A percentile compares a stretch with the other conserved stretches of the same genome.
These are phyloP conservation scores for Beroe ovata DNA, from an alignment of 37 sponge, comb jelly and placozoan species.

Conservation along the genomic window DNA sequence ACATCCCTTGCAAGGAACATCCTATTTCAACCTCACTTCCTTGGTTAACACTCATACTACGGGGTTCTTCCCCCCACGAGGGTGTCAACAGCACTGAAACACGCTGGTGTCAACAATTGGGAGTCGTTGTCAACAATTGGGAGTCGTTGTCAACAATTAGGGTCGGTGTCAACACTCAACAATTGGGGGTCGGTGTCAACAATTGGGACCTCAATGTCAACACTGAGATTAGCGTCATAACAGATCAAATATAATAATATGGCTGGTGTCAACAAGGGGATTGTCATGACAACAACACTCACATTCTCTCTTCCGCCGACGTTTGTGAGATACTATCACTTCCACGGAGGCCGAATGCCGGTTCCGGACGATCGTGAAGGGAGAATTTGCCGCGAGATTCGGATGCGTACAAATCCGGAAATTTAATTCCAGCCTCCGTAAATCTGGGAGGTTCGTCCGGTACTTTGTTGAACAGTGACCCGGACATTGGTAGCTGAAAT, in stretches of 20 bases:
- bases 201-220: no score
- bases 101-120: no score
- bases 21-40: background rate
- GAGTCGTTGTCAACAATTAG: no score
- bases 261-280: no score
- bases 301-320: constrained; percentile 16
- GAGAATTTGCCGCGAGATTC: background rate
- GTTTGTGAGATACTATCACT: background rate
- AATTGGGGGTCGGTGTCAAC: no score
- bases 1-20: background rate
- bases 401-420: constrained; percentile 51
- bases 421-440: constrained; percentile 18
- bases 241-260: no score
- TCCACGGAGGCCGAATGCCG: background rate
- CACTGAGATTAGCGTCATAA: no score
- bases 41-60: constrained; percentile 29
- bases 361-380: background rate
- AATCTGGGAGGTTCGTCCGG: background rate
- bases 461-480: background rate
- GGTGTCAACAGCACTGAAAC: constrained; percentile 30
- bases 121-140: no score
- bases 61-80: constrained; percentile 23
- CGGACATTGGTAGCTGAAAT: constrained; percentile 33
- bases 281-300: background rate
- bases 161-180: no score